Evolutionary conservation across 2,888 invertebrate species (phyloP).

Genomic region (Melinaea menophilus): DNA sequence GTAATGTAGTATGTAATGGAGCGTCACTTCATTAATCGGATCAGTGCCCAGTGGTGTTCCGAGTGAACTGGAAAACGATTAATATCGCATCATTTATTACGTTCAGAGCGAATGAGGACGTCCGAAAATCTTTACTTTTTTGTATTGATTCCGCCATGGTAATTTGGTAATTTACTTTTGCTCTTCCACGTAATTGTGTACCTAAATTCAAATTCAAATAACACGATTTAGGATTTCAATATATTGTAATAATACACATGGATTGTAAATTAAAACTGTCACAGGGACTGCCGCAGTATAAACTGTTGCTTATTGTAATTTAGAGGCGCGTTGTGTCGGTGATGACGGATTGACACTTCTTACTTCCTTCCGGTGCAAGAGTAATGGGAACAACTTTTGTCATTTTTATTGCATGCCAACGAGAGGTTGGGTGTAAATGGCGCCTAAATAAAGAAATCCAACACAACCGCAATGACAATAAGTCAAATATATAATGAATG

Average conservation of each 20-base stretch:
- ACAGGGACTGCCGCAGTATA: neutral
- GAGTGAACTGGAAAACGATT: constrained; percentile 13
- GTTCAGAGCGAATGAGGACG: constrained; percentile 3
- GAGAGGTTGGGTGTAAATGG: neutral
- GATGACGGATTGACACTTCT: constrained; percentile 24
- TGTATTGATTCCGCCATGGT: neutral
- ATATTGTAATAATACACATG: neutral
- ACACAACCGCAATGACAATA: neutral
- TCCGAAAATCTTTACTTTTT: constrained; percentile 1
- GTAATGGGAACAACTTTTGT: constrained; percentile 5
- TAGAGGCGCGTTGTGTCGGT: constrained; percentile 10
- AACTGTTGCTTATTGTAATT: constrained; percentile 9
- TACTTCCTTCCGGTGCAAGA: constrained; percentile 21
- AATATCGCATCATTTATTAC: constrained; percentile 14
- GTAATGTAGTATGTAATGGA: constrained; percentile 6
- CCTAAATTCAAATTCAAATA: no score
- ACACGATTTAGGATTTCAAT: no score
- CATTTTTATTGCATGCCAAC: constrained; percentile 10
- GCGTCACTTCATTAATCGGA: constrained; percentile 9
- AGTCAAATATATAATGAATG: constrained; percentile 1
- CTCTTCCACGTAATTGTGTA: no score
- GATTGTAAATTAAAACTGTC: neutral
- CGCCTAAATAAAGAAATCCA: neutral
- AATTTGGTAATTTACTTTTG: no score
- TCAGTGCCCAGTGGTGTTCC: constrained; percentile 11